Base-by-base conservation (phyloP, 2,888 invertebrate species). In the Melitaea athalia region DNA sequence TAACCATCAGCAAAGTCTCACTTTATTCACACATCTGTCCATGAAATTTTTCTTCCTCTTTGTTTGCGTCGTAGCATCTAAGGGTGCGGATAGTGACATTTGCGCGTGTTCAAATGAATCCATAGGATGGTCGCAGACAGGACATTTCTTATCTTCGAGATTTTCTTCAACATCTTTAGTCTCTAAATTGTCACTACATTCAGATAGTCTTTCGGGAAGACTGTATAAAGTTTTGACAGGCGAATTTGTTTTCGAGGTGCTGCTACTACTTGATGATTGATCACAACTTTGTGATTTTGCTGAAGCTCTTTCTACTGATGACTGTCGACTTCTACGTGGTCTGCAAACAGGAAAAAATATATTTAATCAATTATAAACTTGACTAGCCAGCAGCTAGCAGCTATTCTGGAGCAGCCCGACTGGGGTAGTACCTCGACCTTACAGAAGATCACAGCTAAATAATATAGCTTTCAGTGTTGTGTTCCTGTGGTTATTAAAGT, bases 1-100 rank as follows among this genome's bases (percentile, higher is more conserved):
- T 78, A 76, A 79, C 77, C 77, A 95, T 96, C 85, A 96, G 93
- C 91, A 91, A 81, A 95, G 95, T 93, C 96, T 95, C 88, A 96
- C 95, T 94, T 96, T 96, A 91, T 96, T 96, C 78, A 96, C 95
- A 89, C 96, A 96, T 86, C 95, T 94, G 93, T 97, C 97, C 95
- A 97, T 96, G 86, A 97, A 97, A 87, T 96, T 97, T 84, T 95
- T 95, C 86, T 95, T 95, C 81, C 95, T 93, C 85, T 95, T 95
- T 10, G 93, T 94, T 79, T 94, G 94, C 64, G 92, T 93, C 75
- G 91, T 84, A 77, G 94, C 93, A 77, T 94, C 93, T 81, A 93
- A 87, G 77, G 94, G 93, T 80, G 94, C 85, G 79, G 93, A 93
- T 79, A 95, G 82, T 73, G 94, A 94, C 70, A 93, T 85, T 72